phyloP scores from a whole-genome alignment of 2,113 vertebrate species.

The Solea senegalensis region DNA sequence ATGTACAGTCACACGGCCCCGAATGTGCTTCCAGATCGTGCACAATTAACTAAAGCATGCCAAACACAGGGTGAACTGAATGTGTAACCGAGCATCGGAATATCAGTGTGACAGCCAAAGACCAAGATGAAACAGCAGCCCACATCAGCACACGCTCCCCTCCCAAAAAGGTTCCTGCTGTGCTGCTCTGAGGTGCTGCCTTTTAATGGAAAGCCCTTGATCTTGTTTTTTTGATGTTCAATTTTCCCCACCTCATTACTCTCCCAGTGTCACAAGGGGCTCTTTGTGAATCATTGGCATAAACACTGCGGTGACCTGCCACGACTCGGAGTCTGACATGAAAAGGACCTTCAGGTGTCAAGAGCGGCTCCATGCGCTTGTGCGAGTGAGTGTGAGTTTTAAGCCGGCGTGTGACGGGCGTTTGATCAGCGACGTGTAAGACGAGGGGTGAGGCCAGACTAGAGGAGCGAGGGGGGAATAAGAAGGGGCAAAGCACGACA shows the following conservation, averaged over 20 bases:
- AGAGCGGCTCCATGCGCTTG: not conserved
- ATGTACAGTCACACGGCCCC: not conserved
- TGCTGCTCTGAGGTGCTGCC: not conserved
- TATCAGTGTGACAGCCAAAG: conserved; percentile 52
- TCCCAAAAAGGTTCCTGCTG: not conserved
- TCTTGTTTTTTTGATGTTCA: not conserved
- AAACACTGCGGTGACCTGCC: not conserved
- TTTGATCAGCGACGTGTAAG: too few relatives aligned
- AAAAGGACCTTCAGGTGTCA: not conserved
- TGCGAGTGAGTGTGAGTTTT: too few relatives aligned
- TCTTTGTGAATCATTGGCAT: not conserved
- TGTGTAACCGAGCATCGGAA: conserved; percentile 60
- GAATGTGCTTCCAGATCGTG: not conserved
- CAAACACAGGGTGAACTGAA: conserved; percentile 54
- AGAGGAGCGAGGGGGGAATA: too few relatives aligned
- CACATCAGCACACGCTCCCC: not conserved
- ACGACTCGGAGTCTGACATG: not conserved
- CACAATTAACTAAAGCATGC: conserved; percentile 18
- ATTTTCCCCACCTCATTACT: conserved; percentile 14
- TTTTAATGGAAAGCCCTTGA: conserved; percentile 12
- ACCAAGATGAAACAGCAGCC: conserved; percentile 49
- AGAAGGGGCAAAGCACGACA: too few relatives aligned
- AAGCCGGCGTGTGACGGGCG: too few relatives aligned
- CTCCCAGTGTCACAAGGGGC: conserved; percentile 5
- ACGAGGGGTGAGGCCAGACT: too few relatives aligned